Percentiles rank a stretch among this genome's conserved stretches.
These are phyloP conservation scores for Falcaria lacertinaria DNA, from an alignment of 2,888 invertebrate genomes.

Conservation along the genomic window DNA sequence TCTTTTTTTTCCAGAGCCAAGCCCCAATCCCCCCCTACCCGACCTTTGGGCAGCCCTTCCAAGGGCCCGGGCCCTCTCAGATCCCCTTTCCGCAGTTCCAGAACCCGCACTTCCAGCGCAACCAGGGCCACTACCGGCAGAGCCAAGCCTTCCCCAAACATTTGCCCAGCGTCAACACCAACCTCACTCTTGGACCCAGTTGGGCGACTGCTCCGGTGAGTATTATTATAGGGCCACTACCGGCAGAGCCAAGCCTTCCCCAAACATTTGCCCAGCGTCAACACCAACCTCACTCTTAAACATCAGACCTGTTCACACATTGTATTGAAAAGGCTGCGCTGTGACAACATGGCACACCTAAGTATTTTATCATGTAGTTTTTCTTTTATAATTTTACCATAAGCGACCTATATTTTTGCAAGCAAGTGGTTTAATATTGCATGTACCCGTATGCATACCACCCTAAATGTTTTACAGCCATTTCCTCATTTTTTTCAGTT, in stretches of 20 bases:
- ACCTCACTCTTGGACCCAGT: slow-evolving; percentile 40
- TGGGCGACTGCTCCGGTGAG: slow-evolving; percentile 38
- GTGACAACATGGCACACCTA: too few relatives aligned
- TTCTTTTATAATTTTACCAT: too few relatives aligned
- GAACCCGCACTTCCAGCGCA: slow-evolving; percentile 41
- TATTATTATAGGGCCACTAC: slow-evolving; percentile 8
- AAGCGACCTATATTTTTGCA: too few relatives aligned
- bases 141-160: slow-evolving; percentile 41
- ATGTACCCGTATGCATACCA: too few relatives aligned
- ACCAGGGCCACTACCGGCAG: slow-evolving; percentile 18
- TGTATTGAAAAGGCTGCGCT: too few relatives aligned
- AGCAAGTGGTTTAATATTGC: too few relatives aligned
- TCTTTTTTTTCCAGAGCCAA: slow-evolving; percentile 28
- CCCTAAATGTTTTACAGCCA: too few relatives aligned
- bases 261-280: slow-evolving; percentile 43
- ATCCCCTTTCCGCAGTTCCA: slow-evolving; percentile 53
- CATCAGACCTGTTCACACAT: too few relatives aligned
- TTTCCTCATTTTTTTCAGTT: too few relatives aligned
- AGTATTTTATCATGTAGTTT: too few relatives aligned
- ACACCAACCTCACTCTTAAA: slow-evolving; percentile 29
- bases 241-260: slow-evolving; percentile 32
- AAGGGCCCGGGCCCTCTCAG: slow-evolving; percentile 40
- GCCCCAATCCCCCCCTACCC: slow-evolving; percentile 50
- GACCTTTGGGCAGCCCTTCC: slow-evolving; percentile 41
- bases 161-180: slow-evolving; percentile 37